Percentiles rank a stretch among this genome's conserved stretches.
phyloP scores from a whole-genome alignment of 2,888 invertebrate species.

The Pristionchus japonicus region DNA sequence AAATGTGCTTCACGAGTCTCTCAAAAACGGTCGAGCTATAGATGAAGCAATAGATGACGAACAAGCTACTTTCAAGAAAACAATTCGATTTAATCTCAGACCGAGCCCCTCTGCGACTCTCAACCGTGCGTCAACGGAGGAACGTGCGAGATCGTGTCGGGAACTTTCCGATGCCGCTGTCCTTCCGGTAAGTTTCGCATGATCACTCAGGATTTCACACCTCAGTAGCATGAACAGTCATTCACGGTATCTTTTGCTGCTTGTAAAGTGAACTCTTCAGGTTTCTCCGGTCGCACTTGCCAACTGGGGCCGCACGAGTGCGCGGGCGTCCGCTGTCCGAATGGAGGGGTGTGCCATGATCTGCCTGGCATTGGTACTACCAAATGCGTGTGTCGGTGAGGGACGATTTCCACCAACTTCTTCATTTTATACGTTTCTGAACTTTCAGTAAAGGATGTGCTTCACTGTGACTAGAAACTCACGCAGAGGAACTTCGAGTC shows the following conservation, averaged over 20 bases:
- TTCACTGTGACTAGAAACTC: background rate
- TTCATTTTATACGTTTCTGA: background rate
- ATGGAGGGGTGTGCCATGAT: constrained; percentile 97
- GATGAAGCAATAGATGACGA: too few species aligned
- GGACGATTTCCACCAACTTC: background rate
- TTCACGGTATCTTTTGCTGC: too few species aligned
- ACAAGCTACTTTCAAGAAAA: too few species aligned
- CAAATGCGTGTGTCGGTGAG: constrained; percentile 88
- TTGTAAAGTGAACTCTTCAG: constrained; percentile 58
- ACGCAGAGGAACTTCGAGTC: background rate
- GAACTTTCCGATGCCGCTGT: constrained; percentile 81
- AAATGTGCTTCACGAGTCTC: too few species aligned
- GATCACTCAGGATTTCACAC: background rate
- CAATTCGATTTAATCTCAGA: too few species aligned
- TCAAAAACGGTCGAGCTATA: background rate
- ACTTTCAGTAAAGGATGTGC: background rate
- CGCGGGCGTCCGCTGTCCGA: constrained; percentile 90
- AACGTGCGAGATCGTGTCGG: constrained; percentile 91
- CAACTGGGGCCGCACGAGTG: constrained; percentile 93
- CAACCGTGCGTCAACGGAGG: constrained; percentile 93
- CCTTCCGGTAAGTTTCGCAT: constrained; percentile 61
- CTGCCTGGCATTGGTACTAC: constrained; percentile 89
- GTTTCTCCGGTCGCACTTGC: constrained; percentile 90
- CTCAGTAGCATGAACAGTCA: background rate
- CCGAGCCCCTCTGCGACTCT: constrained; percentile 86